Evolutionary conservation across 2,888 invertebrate species (phyloP), one percentile per base, ranked within the genome.

Genomic region (Campaea margaritaria): DNA sequence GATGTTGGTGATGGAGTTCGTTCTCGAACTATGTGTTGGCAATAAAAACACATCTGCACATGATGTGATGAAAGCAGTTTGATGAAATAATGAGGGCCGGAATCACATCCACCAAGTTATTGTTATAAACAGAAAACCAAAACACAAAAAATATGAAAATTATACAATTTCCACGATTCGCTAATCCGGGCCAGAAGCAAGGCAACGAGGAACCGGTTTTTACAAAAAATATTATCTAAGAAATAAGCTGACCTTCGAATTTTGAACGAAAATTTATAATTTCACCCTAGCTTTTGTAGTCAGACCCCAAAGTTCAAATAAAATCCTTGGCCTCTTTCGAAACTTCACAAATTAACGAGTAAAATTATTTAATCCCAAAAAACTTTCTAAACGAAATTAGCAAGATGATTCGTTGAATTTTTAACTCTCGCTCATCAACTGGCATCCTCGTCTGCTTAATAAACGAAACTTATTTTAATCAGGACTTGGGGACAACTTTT

Each of bases 401-500:
- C 39, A 36, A 16, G 43, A 49, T 49, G 39, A 58, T 43, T 48
- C 52, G 45, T 41, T 59, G 56, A 60, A 65, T 67, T 63, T 65
- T 65, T 62, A 58, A 60, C 59, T 64, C 34, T 28, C 11, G 13
- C 2, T 49, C 64, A 58, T 65, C 57, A 65, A 55, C 52, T 38
- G 36, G 48, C 52, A 55, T 58, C 58, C 52, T 31, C 44, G 43
- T 57, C 59, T 64, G 67, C 67, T 64, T 70, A 60, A 64, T 68
- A 68, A 67, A 65, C 58, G 55, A 55, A 68, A 70, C 70, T 67
- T 66, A 67, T 70, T 65, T 68, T 68, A 68, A 66, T 70, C 66
- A 67, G 66, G 65, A 63, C 42, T 51, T 48, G 48, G 59, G n/a
- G 62, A 58, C 57, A 70, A 70, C 52, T 70, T 57, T 67, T 61